Conservation (phyloP, 2,113 vertebrate species). For the Triplophysa tibetana region DNA sequence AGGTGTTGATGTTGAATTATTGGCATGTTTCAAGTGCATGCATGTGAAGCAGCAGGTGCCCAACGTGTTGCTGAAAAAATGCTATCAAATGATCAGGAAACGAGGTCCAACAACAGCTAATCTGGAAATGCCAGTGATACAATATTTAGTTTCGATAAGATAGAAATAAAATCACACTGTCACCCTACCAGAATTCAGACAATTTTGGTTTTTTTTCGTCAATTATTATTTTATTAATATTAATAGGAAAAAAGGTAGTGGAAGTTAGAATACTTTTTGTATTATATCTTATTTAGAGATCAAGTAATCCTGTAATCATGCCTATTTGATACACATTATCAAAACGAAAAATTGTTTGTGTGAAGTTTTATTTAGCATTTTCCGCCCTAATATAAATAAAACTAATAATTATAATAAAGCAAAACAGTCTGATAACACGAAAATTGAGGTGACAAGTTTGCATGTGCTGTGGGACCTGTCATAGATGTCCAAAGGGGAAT, state of each 20-base stretch:
- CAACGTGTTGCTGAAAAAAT: conserved; percentile 69
- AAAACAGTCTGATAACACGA: conserved; percentile 14
- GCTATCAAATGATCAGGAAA: conserved; percentile 31
- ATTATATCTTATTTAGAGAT: too few relatives aligned
- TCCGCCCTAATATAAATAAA: not conserved
- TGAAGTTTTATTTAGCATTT: not conserved
- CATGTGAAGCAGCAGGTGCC: conserved; percentile 66
- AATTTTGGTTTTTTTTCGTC: not conserved
- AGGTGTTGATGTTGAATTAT: conserved; percentile 27
- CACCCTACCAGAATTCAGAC: not conserved
- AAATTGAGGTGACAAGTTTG: conserved; percentile 17
- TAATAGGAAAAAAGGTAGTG: too few relatives aligned
- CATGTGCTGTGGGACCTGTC: conserved; percentile 1
- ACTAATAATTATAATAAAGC: not conserved
- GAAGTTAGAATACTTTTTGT: too few relatives aligned
- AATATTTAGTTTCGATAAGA: conserved; percentile 27
- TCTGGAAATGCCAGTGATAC: conserved; percentile 23
- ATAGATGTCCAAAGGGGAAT: conserved; percentile 27
- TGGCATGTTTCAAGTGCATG: conserved; percentile 18
- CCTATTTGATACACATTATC: not conserved
- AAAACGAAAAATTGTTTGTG: not conserved
- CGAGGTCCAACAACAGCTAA: conserved; percentile 28
- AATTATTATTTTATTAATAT: not conserved
- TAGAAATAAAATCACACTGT: not conserved
- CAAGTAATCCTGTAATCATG: too few relatives aligned